A percentile compares a stretch with the other conserved stretches of the same genome.
Evolutionary conservation across 2,888 invertebrate genomes (phyloP).

Genomic region (Yponomeuta plumbellus): DNA sequence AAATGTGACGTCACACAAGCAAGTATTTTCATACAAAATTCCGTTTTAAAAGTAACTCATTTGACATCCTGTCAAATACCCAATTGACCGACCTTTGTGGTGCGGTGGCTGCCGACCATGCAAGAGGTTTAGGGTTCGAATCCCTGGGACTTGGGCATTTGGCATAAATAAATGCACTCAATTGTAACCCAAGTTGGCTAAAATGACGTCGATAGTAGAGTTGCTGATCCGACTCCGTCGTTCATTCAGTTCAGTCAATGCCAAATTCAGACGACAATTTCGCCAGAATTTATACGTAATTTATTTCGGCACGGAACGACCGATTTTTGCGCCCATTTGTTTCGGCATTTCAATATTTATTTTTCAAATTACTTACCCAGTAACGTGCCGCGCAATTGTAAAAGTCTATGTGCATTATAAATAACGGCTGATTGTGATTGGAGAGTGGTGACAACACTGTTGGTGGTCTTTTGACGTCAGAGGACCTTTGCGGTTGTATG

Average conservation of each 20-base stretch:
- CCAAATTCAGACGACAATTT: constrained; percentile 1
- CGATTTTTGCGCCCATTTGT: constrained; percentile 28
- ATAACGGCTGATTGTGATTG: constrained; percentile 25
- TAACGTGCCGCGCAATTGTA: constrained; percentile 21
- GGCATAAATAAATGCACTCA: too few relatives aligned
- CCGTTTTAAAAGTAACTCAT: too few relatives aligned
- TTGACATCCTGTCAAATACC: too few relatives aligned
- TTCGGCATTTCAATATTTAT: constrained; percentile 28
- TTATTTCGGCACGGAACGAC: constrained; percentile 30
- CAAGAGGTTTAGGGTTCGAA: too few relatives aligned
- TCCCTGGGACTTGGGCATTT: too few relatives aligned
- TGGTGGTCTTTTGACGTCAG: too few relatives aligned
- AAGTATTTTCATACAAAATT: too few relatives aligned
- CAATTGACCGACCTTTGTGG: too few relatives aligned
- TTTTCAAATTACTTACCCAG: constrained; percentile 26
- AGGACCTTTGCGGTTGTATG: not conserved
- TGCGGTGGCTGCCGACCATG: too few relatives aligned
- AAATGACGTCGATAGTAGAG: too few relatives aligned
- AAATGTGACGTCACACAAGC: too few relatives aligned
- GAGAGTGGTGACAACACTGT: not conserved
- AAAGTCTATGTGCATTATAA: constrained; percentile 24
- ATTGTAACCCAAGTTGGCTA: too few relatives aligned
- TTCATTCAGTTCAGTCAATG: not conserved
- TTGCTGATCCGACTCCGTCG: not conserved
- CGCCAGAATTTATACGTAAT: constrained; percentile 31